Conservation (phyloP, 2,113 vertebrate genomes). For the Prietella phreatophila region DNA sequence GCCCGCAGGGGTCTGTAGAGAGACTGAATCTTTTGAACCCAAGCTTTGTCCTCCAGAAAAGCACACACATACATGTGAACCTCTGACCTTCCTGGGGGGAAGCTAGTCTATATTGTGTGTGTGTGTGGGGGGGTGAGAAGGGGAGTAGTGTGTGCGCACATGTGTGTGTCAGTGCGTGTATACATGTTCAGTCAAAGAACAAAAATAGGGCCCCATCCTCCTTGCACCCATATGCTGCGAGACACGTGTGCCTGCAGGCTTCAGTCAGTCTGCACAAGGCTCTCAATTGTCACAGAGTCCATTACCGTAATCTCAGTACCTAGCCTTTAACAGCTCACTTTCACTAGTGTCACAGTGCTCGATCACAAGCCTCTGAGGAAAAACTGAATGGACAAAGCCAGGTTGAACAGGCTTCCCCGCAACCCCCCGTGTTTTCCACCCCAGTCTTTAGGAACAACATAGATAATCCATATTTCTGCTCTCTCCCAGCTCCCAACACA, state of each 20-base stretch:
- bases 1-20: constrained; percentile 8
- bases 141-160: not conserved
- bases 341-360: not conserved
- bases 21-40: constrained; percentile 27
- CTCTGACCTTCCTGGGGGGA: constrained; percentile 69
- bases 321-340: constrained; percentile 19
- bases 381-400: not conserved
- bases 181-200: constrained; percentile 27
- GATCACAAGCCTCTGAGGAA: not conserved
- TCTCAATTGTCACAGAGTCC: constrained; percentile 2
- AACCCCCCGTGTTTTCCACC: not conserved
- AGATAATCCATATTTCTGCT: constrained; percentile 6
- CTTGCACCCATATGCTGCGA: constrained; percentile 28
- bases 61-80: constrained; percentile 55
- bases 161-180: constrained; percentile 9
- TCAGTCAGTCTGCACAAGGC: constrained; percentile 9
- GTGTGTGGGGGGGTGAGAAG: not conserved
- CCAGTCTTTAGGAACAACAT: not conserved
- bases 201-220: constrained; percentile 41
- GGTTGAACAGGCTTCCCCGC: not conserved
- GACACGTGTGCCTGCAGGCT: constrained; percentile 32
- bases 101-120: constrained; percentile 52
- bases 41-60: constrained; percentile 42
- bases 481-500: not conserved
- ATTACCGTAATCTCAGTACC: not conserved